Percentiles rank a stretch among this genome's conserved stretches.
Conservation (phyloP, 2,888 invertebrate species). For the Steinernema hermaphroditum region DNA sequence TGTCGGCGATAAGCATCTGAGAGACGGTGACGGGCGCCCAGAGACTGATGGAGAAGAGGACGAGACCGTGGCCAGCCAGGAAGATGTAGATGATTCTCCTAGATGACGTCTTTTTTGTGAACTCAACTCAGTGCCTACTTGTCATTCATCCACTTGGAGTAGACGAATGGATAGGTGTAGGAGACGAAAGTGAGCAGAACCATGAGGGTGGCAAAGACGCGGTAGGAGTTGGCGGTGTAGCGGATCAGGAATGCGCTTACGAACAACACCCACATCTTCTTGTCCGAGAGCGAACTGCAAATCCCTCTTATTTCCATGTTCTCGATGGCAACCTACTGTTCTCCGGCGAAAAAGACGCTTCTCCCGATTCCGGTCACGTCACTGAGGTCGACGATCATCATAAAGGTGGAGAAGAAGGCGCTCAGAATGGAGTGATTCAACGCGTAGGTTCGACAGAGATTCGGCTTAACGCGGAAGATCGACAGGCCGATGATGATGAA, state of each 20-base stretch:
- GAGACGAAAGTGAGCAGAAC: constrained; percentile 12
- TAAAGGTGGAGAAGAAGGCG: not conserved
- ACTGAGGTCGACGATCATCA: not conserved
- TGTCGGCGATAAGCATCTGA: not conserved
- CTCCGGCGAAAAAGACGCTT: not conserved
- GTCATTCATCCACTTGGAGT: not conserved
- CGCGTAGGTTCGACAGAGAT: constrained; percentile 5
- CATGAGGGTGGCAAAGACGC: constrained; percentile 16
- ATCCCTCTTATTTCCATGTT: too few species aligned
- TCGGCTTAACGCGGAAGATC: not conserved
- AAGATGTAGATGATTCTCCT: constrained; percentile 11
- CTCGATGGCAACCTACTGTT: not conserved
- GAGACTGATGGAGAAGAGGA: not conserved
- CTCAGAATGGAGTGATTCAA: constrained; percentile 9
- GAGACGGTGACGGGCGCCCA: not conserved
- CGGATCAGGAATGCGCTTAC: not conserved
- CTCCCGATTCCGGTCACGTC: not conserved
- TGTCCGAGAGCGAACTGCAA: not conserved
- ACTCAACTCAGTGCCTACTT: not conserved
- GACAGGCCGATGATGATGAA: not conserved
- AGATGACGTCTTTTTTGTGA: not conserved
- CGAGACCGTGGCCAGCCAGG: not conserved
- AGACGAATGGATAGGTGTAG: constrained; percentile 7
- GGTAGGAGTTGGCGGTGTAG: constrained; percentile 15
- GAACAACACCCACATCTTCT: not conserved